A percentile compares a stretch with the other conserved stretches of the same genome.
Conservation (phyloP, 2,888 invertebrate genomes). For the Caenorhabditis sp. region DNA sequence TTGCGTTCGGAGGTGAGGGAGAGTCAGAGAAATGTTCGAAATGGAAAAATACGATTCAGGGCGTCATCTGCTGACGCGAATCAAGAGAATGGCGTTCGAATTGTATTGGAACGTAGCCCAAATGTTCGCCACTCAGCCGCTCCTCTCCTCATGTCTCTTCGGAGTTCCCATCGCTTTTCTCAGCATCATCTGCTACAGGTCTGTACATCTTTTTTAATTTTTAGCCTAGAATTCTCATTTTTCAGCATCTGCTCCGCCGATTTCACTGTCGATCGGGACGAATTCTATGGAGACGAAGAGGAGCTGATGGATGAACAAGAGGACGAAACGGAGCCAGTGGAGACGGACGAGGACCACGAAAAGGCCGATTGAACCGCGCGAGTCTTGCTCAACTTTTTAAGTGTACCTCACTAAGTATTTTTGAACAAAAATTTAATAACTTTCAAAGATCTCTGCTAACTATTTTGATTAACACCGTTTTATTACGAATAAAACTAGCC, state of each 20-base stretch:
- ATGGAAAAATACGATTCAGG: conserved; percentile 37
- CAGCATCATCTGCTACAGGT: conserved; percentile 91
- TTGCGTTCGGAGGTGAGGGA: conserved; percentile 60
- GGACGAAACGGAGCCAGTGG: no score
- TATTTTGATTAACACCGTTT: no score
- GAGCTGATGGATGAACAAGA: conserved; percentile 56
- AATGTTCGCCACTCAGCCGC: conserved; percentile 83
- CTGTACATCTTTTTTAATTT: no score
- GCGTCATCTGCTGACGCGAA: conserved; percentile 43
- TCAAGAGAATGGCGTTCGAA: conserved; percentile 57
- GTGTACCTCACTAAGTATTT: background rate
- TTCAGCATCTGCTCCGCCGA: conserved; percentile 89
- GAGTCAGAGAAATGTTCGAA: no score
- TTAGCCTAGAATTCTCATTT: background rate
- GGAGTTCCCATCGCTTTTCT: conserved; percentile 94
- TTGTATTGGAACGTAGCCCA: conserved; percentile 68
- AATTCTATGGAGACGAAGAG: conserved; percentile 77
- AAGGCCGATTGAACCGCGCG: conserved; percentile 36
- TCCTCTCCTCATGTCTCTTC: conserved; percentile 92
- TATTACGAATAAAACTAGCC: no score
- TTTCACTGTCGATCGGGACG: conserved; percentile 82
- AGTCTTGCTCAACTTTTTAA: conserved; percentile 18
- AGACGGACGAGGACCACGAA: conserved; percentile 49
- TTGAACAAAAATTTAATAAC: background rate
- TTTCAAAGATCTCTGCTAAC: conserved; percentile 6